phyloP scores from a whole-genome alignment of 2,888 invertebrate genomes.

The Tridacna gigas region DNA sequence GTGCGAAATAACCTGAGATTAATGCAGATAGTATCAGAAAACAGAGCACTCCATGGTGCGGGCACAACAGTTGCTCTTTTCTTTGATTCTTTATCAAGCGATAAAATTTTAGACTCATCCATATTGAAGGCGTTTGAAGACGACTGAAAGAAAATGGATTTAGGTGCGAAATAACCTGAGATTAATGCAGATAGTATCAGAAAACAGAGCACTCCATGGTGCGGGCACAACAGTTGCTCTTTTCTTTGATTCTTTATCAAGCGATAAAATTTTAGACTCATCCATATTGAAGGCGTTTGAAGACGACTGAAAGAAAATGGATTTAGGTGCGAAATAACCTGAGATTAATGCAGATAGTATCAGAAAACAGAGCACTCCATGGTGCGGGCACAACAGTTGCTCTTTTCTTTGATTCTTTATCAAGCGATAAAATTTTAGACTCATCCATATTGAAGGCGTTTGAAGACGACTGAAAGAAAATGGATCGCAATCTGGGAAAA shows the following conservation, averaged over 20 bases:
- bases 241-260: not conserved
- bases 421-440: not conserved
- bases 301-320: no score
- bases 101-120: not conserved
- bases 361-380: not conserved
- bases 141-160: no score
- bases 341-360: slow-evolving; percentile 4
- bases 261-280: not conserved
- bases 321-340: slow-evolving; percentile 11
- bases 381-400: not conserved
- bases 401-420: not conserved
- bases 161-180: slow-evolving; percentile 7
- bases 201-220: not conserved
- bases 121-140: no score
- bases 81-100: not conserved
- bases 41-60: not conserved
- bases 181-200: not conserved
- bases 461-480: no score
- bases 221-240: not conserved
- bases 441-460: not conserved
- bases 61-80: not conserved
- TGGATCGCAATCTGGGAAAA: not conserved
- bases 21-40: not conserved
- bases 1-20: slow-evolving; percentile 11
- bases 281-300: not conserved